phyloP scores from a whole-genome alignment of 2,113 vertebrate species.

The Tragelaphus buxtoni region DNA sequence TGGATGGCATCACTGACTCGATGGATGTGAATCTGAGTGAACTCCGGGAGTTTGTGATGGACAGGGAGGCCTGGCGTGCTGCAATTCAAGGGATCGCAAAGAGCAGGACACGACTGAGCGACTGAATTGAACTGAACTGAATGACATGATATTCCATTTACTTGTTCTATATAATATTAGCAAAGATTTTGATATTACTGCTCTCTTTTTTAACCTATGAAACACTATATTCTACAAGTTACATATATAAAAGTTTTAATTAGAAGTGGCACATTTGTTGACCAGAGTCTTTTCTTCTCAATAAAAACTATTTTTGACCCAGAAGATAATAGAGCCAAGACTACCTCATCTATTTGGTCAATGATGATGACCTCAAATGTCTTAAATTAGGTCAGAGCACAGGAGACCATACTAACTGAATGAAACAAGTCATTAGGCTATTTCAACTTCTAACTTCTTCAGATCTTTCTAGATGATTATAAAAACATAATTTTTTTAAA shows the following conservation, averaged over 20 bases:
- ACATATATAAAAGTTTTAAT: not conserved
- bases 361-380: conserved; percentile 49
- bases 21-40: too few relatives aligned
- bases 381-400: conserved; percentile 57
- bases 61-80: too few relatives aligned
- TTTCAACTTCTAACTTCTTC: conserved; percentile 63
- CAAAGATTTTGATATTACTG: not conserved
- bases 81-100: too few relatives aligned
- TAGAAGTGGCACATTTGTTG: not conserved
- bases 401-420: conserved; percentile 51
- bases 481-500: not conserved
- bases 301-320: not conserved
- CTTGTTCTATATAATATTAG: not conserved
- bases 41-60: too few relatives aligned
- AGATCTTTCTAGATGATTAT: conserved; percentile 45
- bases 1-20: too few relatives aligned
- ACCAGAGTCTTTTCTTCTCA: not conserved
- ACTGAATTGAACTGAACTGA: too few relatives aligned
- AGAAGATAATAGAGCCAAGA: conserved; percentile 33
- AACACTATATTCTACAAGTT: not conserved
- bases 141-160: not conserved
- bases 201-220: not conserved
- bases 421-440: conserved; percentile 64
- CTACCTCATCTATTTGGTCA: conserved; percentile 2
- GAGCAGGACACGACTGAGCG: too few relatives aligned